Base-by-base conservation (phyloP, 1,140 invertebrate species). In the Leptinotarsa undecemlineata region DNA sequence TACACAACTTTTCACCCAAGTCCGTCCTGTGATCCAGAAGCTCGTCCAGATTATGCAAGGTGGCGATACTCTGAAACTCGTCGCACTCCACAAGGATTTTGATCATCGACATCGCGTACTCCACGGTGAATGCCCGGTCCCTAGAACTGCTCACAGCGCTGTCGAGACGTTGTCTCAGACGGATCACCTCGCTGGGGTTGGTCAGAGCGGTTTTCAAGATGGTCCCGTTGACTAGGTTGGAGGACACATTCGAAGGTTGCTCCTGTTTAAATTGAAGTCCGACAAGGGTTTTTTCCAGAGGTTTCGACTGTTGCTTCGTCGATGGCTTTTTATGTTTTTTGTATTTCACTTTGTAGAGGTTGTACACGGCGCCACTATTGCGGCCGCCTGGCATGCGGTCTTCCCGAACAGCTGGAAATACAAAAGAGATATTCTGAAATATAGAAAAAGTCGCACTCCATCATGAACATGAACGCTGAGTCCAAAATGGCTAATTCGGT, bases 271-370 rank as follows among this genome's bases (percentile, higher is more conserved):
- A 85, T 71, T 87, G 77, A 47, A 85, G 79, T 48, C 68, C 67
- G 33, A 61, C 6, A 17, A 76, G 62, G 33, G 57, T 74, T 64
- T 76, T 77, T 20, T 79, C 81, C 74, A 85, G 85, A 66, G 87
- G 81, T 74, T 87, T 85, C 57, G 86, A 81, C 69, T 87, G 86
- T 78, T 86, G 84, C 60, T 75, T 76, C 85, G 84, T 75, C 78
- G 87, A 87, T 20, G 89, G 89, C 84, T 97, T 96, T 89, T 97
- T 97, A 86, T 98, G 95, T 86, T 99, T 99, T 87, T 98, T 97
- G 87, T 99, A 99, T 88, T 98, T 98, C 11, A 98, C 96, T 92
- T 99, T 99, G 88, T 99, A 99, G 73, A 99, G 89, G 86, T 99
- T 99, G 86, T 99, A 99, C 62, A 99, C 98, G 72, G 97, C 97